Percentiles rank a stretch among this genome's conserved stretches.
These are phyloP conservation scores for Cephonodes hylas DNA, from an alignment of 2,888 invertebrate species.

Conservation along the genomic window DNA sequence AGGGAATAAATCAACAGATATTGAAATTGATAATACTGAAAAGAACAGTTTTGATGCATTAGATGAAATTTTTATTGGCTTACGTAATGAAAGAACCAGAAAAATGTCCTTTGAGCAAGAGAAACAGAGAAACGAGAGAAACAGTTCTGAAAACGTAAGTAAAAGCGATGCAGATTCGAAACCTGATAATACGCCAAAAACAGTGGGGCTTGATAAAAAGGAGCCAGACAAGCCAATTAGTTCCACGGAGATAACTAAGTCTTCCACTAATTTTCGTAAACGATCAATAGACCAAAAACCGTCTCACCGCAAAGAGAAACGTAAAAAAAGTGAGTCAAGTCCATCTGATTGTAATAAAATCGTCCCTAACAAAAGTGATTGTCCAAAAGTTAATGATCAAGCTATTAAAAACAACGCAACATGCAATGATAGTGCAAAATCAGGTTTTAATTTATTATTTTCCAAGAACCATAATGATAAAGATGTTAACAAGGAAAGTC, in stretches of 20 bases:
- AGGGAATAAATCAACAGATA: constrained; percentile 25
- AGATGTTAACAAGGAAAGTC: constrained; percentile 43
- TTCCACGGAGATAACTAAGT: background rate
- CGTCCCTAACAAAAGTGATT: constrained; percentile 40
- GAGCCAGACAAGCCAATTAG: constrained; percentile 18
- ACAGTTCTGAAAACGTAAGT: background rate
- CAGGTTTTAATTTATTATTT: constrained; percentile 48
- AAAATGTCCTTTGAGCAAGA: background rate
- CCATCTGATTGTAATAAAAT: constrained; percentile 37
- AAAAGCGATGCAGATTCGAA: background rate
- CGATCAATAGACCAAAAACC: constrained; percentile 67
- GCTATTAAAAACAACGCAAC: constrained; percentile 44
- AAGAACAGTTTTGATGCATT: constrained; percentile 12
- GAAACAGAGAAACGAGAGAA: background rate
- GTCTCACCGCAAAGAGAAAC: constrained; percentile 73
- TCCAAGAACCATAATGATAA: constrained; percentile 38
- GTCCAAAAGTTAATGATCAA: constrained; percentile 30
- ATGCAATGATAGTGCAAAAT: constrained; percentile 44
- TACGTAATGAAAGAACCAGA: background rate
- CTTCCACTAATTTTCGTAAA: constrained; percentile 52
- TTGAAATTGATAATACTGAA: constrained; percentile 19
- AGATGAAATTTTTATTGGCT: background rate
- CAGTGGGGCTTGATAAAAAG: constrained; percentile 34
- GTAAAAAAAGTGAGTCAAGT: constrained; percentile 61
- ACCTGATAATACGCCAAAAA: constrained; percentile 1